Conservation (phyloP, 2,113 vertebrate genomes). For the Hypomesus transpacificus region DNA sequence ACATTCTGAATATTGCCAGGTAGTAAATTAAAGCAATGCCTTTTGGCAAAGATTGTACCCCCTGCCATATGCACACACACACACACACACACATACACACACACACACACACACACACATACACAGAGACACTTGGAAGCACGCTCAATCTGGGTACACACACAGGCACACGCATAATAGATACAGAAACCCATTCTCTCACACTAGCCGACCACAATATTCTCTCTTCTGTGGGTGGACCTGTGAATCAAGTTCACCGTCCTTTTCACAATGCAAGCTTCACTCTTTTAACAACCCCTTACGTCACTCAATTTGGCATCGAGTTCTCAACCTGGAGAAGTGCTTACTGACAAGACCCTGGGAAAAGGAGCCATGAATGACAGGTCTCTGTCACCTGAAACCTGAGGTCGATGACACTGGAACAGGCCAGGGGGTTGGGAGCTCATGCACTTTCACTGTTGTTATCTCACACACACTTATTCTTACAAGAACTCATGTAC, state of each 20-base stretch:
- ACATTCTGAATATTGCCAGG: slow-evolving; percentile 63
- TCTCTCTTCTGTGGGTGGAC: neutral
- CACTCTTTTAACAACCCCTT: slow-evolving; percentile 27
- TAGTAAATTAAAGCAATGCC: slow-evolving; percentile 69
- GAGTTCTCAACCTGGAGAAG: slow-evolving; percentile 44
- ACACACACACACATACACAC: slow-evolving; percentile 25
- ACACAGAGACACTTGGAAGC: slow-evolving; percentile 10
- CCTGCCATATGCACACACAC: slow-evolving; percentile 24
- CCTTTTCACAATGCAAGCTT: slow-evolving; percentile 30
- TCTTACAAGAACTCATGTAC: neutral
- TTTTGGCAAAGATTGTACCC: slow-evolving; percentile 56
- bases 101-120: slow-evolving; percentile 23
- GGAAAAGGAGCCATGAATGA: slow-evolving; percentile 19
- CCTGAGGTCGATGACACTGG: slow-evolving; percentile 12
- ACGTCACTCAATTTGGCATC: slow-evolving; percentile 30
- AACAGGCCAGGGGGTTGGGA: slow-evolving; percentile 2
- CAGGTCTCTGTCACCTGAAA: slow-evolving; percentile 23
- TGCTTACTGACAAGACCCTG: slow-evolving; percentile 17
- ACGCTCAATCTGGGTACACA: neutral
- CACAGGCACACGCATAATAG: neutral
- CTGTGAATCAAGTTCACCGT: slow-evolving; percentile 27
- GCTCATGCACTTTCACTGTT: slow-evolving; percentile 33
- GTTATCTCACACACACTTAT: slow-evolving; percentile 22
- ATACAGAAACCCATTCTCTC: neutral
- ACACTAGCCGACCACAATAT: slow-evolving; percentile 7